phyloP scores from a whole-genome alignment of 2,797 vertebrate genomes.

The Sparus aurata region DNA sequence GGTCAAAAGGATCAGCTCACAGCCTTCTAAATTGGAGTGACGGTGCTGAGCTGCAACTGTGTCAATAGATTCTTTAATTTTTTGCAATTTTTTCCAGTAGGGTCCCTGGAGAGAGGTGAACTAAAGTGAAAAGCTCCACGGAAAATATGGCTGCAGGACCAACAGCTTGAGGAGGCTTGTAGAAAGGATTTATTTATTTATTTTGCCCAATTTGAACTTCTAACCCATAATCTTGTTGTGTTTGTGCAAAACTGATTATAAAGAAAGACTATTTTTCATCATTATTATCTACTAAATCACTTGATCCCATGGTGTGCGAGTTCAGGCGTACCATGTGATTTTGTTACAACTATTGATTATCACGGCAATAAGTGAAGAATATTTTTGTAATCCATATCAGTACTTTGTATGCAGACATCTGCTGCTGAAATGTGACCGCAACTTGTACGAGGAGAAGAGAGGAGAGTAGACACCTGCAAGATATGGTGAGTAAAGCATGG shows the following conservation, averaged over 20 bases:
- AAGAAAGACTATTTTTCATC: neutral
- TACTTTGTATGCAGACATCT: too few species aligned
- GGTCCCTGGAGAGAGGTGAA: constrained; percentile 40
- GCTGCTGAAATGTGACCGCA: too few species aligned
- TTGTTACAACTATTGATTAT: too few species aligned
- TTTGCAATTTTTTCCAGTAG: neutral
- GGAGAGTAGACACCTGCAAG: too few species aligned
- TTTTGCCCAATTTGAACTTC: neutral
- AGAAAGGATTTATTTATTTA: constrained; percentile 3
- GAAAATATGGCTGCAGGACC: constrained; percentile 34
- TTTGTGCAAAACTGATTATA: neutral
- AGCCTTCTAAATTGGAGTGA: constrained; percentile 56
- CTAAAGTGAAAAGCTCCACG: constrained; percentile 38
- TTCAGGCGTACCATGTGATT: too few species aligned
- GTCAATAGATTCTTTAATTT: constrained; percentile 10
- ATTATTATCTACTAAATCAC: neutral
- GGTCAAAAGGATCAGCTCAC: constrained; percentile 69
- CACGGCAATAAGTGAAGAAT: too few species aligned
- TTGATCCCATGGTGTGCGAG: too few species aligned
- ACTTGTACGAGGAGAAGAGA: too few species aligned
- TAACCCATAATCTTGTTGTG: neutral
- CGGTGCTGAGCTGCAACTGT: constrained; percentile 34
- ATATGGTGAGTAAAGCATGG: too few species aligned
- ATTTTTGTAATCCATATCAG: too few species aligned
- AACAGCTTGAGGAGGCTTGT: constrained; percentile 28